Evolutionary conservation across 2,113 vertebrate genomes (phyloP).

Genomic region (Alaudala cheleensis): DNA sequence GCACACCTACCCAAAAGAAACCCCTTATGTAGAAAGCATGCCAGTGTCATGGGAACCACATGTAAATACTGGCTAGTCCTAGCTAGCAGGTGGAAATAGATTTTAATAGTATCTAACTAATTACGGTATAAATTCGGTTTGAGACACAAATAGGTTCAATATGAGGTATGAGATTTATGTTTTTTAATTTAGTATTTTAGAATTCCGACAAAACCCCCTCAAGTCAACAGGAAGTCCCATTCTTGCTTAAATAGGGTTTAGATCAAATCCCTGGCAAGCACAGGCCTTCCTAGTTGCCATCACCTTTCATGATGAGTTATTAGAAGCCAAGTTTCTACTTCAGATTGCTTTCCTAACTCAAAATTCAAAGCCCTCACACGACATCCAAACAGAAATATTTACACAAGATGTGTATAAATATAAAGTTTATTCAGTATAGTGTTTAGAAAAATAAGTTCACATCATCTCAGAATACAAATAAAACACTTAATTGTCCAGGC

Average conservation of each 20-base stretch:
- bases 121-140: not conserved
- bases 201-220: not conserved
- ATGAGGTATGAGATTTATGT: not conserved
- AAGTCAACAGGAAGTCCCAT: not conserved
- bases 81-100: not conserved
- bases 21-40: not conserved
- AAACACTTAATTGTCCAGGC: slow-evolving; percentile 86
- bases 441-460: slow-evolving; percentile 99
- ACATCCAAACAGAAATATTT: slow-evolving; percentile 8
- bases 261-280: not conserved
- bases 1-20: not conserved
- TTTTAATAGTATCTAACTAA: not conserved
- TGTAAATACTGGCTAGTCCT: not conserved
- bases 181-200: slow-evolving; percentile 9
- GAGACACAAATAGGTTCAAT: not conserved
- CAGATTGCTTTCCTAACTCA: not conserved
- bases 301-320: not conserved
- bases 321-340: not conserved
- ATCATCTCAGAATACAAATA: slow-evolving; percentile 98
- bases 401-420: slow-evolving; percentile 90
- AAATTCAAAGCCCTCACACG: not conserved
- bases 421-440: slow-evolving; percentile 99
- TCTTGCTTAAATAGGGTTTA: not conserved
- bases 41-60: not conserved
- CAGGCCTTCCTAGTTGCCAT: not conserved